Percentiles rank a stretch among this genome's conserved stretches.
These are phyloP conservation scores for Epiperipatus broadwayi DNA, from an alignment of 2,888 invertebrate genomes.

Conservation along the genomic window DNA sequence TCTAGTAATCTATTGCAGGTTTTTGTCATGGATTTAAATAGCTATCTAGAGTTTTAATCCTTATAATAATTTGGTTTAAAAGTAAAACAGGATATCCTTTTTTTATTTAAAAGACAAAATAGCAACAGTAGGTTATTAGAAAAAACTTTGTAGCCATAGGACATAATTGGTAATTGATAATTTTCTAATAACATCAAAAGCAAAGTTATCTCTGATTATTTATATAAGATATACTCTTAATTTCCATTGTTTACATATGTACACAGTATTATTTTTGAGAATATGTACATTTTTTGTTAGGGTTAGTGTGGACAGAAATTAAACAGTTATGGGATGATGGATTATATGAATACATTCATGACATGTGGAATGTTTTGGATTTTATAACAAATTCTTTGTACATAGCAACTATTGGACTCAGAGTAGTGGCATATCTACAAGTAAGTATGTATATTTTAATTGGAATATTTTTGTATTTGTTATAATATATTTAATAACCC, in stretches of 20 bases:
- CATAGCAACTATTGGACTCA: slow-evolving; percentile 82
- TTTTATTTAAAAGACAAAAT: too few species aligned
- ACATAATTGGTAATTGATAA: too few species aligned
- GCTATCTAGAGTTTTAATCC: too few species aligned
- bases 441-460: slow-evolving; percentile 35
- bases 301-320: slow-evolving; percentile 95
- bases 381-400: slow-evolving; percentile 95
- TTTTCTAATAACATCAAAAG: too few species aligned
- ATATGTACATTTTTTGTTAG: slow-evolving; percentile 33
- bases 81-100: too few species aligned
- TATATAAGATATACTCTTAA: too few species aligned
- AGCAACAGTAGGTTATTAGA: too few species aligned
- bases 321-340: slow-evolving; percentile 98
- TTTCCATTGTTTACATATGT: neutral
- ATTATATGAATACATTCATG: slow-evolving; percentile 80
- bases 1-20: too few species aligned
- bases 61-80: too few species aligned
- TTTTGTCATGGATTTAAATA: too few species aligned
- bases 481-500: neutral
- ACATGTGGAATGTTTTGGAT: slow-evolving; percentile 99
- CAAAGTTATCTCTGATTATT: too few species aligned
- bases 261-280: neutral
- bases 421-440: slow-evolving; percentile 84
- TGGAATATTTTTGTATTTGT: neutral
- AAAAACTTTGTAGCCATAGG: too few species aligned